Evolutionary conservation across 2,797 vertebrate species (phyloP), one percentile per base, ranked within the genome.

Genomic region (Brotogeris chrysoptera): DNA sequence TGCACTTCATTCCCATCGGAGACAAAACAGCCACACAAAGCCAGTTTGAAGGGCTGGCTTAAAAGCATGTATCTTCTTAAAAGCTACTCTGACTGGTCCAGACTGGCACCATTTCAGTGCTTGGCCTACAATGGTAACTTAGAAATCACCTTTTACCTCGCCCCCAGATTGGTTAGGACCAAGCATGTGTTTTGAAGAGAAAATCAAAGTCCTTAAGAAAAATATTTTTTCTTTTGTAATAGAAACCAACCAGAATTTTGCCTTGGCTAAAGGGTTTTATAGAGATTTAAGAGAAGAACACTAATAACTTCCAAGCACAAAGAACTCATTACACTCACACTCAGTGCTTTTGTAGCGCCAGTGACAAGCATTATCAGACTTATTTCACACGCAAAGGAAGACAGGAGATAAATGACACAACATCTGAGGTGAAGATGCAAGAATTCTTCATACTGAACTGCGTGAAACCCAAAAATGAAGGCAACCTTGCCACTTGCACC

Each of bases 51-150:
- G 18, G n/a, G 30, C 38, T 20, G 10, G 16, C 1, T 36, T 46
- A 93, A 95, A 97, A 95, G 82, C 64, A 80, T 3, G 14, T 69
- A 94, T 81, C 84, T 78, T 96, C 91, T 93, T 76, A 94, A 96
- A 95, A 97, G 64, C 61, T 18, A 21, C 57, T 64, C 72, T 96
- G 95, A 96, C 80, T 94, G 94, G 93, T 94, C 91, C 81, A 91
- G 88, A 87, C 87, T 96, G 90, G 93, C 88, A 97, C 64, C n/a
- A 49, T 83, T 97, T 98, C 93, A 96, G 88, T 92, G 79, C 90
- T 95, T 97, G 96, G 88, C 93, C 93, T 96, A 95, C 74, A 80
- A 47, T 7, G 65, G 92, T 90, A 96, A 95, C 84, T 95, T 92
- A 71, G 82, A 95, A 96, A 95, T 94, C 74, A 77, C 46, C 4